Evolutionary conservation across 2,113 vertebrate genomes (phyloP).

Genomic region (Pseudorectes ferrugineus): DNA sequence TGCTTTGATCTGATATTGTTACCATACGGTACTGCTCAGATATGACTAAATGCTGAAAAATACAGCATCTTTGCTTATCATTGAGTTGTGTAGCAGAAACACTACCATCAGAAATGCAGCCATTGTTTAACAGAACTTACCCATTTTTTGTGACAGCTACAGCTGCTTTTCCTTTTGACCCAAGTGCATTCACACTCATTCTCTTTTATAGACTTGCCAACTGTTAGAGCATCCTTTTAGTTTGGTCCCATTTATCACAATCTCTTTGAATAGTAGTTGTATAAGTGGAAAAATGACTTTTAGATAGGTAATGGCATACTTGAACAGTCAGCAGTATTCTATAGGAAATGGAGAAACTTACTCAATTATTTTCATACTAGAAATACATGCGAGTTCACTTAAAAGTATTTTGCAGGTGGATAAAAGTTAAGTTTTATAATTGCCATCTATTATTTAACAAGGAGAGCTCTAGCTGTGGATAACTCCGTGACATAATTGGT

Average conservation of each 20-base stretch:
- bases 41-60: not conserved
- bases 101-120: not conserved
- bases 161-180: slow-evolving; percentile 8
- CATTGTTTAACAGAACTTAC: not conserved
- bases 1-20: not conserved
- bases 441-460: not conserved
- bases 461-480: not conserved
- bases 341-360: not conserved
- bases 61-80: not conserved
- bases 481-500: not conserved
- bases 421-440: not conserved
- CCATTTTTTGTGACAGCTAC: not conserved
- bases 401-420: not conserved
- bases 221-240: not conserved
- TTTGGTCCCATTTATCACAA: slow-evolving; percentile 4
- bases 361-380: not conserved
- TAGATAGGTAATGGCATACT: not conserved
- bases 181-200: not conserved
- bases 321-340: not conserved
- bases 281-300: not conserved
- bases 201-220: not conserved
- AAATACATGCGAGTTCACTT: not conserved
- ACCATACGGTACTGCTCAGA: not conserved
- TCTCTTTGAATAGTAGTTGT: not conserved
- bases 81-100: not conserved